Evolutionary conservation across 2,888 invertebrate species (phyloP).

Genomic region (Steromphala cineraria): DNA sequence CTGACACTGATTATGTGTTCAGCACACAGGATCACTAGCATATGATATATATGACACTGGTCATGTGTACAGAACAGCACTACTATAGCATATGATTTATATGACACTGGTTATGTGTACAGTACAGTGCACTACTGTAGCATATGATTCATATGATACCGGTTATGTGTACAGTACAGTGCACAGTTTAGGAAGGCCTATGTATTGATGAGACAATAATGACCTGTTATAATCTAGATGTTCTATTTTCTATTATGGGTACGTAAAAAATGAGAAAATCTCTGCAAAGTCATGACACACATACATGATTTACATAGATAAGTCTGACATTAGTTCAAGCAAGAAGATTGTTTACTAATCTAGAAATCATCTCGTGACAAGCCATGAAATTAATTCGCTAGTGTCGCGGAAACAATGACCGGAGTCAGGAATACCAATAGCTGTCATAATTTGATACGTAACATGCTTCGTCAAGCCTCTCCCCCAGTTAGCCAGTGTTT

Average conservation of each 20-base stretch:
- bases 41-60: too few species aligned
- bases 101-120: too few species aligned
- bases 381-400: neutral
- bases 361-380: neutral
- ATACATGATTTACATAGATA: neutral
- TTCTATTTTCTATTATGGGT: neutral
- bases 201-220: neutral
- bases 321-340: neutral
- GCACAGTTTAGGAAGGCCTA: neutral
- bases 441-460: slow-evolving; percentile 1
- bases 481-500: too few species aligned
- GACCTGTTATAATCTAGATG: neutral
- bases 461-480: neutral
- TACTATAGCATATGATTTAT: too few species aligned
- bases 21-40: too few species aligned
- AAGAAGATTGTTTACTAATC: neutral
- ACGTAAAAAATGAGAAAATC: neutral
- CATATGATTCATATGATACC: too few species aligned
- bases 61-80: too few species aligned
- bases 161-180: too few species aligned
- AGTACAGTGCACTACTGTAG: too few species aligned
- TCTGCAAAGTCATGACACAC: neutral
- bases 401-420: neutral
- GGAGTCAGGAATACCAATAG: neutral
- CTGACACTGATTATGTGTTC: too few species aligned